Evolutionary conservation across 2,113 vertebrate genomes (phyloP), one percentile per base, ranked within the genome.

Genomic region (Aleadryas rufinucha): DNA sequence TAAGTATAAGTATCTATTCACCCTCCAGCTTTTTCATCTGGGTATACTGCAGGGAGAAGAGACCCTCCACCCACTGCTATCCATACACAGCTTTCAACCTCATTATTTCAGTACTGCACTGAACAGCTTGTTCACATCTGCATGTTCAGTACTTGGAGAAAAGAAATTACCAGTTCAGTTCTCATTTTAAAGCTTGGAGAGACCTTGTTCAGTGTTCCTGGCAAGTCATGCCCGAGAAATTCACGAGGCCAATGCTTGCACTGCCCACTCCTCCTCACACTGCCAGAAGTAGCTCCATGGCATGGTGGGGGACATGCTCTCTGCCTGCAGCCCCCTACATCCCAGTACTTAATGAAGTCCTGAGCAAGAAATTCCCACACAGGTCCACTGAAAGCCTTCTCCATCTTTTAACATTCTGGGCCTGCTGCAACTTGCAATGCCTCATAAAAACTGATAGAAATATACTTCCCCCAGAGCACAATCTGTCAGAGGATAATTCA

Each of bases 181-280:
- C 60, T 50, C 41, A 50, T 50, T 59, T 64, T 59, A 60, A 85
- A 64, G 57, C 27, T 64, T 0, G 1, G 27, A 75, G 18, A 21
- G 42, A 54, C 23, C 20, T 89, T 4, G 2, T 8, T 49, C 45
- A 74, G n/a, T 35, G 28, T 41, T 74, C 59, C 72, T 66, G 50
- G 24, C 15, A 42, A 71, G 35, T 54, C 79, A 61, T 0, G 0
- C 24, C 56, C 0, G 0, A 82, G 52, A 75, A 61, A 69, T 31
- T 49, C 19, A 44, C 0, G 0, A 57, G 24, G 33, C 10, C 31
- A 28, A 9, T 0, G 4, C 61, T 69, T 28, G 23, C 35, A 39
- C 21, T 1, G 0, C 49, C n/a, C 3, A 2, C 23, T 76, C 30
- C 63, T 71, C 49, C 53, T 44, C 14, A 56, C 5, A 1, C 39